phyloP scores from a whole-genome alignment of 2,888 invertebrate species.

The Amiota mariae region DNA sequence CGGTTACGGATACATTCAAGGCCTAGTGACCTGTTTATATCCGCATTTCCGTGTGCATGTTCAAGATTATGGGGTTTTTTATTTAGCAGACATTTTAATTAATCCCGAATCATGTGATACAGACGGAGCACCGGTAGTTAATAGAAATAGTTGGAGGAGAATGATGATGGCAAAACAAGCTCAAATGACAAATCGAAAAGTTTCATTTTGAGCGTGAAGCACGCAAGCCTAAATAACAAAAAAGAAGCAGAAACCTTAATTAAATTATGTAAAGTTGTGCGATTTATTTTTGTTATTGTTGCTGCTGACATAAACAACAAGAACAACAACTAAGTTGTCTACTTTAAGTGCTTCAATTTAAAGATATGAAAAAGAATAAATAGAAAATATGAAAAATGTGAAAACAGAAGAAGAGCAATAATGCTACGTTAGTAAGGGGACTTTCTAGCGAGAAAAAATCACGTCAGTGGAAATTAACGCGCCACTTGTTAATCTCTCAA shows the following conservation, averaged over 20 bases:
- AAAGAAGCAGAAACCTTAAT: background rate
- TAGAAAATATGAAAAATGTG: background rate
- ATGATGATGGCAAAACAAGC: slow-evolving; percentile 4
- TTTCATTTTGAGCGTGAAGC: slow-evolving; percentile 1
- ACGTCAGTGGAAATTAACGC: slow-evolving; percentile 29
- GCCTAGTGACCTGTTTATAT: slow-evolving; percentile 8
- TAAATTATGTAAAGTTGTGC: slow-evolving; percentile 2
- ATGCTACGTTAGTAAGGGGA: background rate
- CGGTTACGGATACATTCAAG: background rate
- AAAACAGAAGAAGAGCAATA: background rate
- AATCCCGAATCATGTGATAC: background rate
- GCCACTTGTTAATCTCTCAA: slow-evolving; percentile 29
- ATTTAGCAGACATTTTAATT: slow-evolving; percentile 30
- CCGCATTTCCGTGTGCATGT: slow-evolving; percentile 22
- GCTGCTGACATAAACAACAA: too few species aligned
- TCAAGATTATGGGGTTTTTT: slow-evolving; percentile 19
- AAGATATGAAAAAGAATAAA: background rate
- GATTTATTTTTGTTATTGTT: too few species aligned
- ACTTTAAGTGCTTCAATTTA: background rate
- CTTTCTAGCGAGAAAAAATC: slow-evolving; percentile 9
- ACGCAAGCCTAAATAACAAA: background rate
- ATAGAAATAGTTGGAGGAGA: too few species aligned
- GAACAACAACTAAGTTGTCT: background rate
- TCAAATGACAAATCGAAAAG: slow-evolving; percentile 25
- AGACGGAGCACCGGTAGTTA: background rate